These are phyloP conservation scores for Parnassius glacialis DNA, from an alignment of 2,888 invertebrate species.

Conservation along the genomic window DNA sequence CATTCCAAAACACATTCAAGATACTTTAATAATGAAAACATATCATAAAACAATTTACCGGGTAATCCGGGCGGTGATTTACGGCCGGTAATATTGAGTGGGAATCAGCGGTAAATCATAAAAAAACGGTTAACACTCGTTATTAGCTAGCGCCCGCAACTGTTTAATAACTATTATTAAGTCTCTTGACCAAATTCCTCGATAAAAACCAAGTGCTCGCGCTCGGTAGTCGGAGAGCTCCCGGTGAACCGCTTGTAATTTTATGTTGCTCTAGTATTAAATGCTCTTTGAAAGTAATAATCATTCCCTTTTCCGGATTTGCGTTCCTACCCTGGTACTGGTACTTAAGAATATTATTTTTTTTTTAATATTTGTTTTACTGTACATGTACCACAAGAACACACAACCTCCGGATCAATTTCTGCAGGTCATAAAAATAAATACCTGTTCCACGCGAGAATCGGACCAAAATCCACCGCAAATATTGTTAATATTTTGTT, in stretches of 20 bases:
- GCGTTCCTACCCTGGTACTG: too few relatives aligned
- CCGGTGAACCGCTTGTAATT: slow-evolving; percentile 31
- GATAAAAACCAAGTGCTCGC: slow-evolving; percentile 57
- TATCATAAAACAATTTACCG: slow-evolving; percentile 74
- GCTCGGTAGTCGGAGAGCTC: slow-evolving; percentile 37
- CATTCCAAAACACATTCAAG: slow-evolving; percentile 12
- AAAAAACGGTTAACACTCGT: slow-evolving; percentile 67
- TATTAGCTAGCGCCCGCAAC: slow-evolving; percentile 72
- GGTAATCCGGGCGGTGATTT: slow-evolving; percentile 67
- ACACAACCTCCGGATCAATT: too few relatives aligned
- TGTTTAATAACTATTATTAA: slow-evolving; percentile 78
- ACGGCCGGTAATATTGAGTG: slow-evolving; percentile 65
- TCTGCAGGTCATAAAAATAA: too few relatives aligned
- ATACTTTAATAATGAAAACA: slow-evolving; percentile 53
- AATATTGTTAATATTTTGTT: too few relatives aligned
- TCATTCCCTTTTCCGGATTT: background rate
- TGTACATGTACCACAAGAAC: too few relatives aligned
- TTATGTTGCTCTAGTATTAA: slow-evolving; percentile 32
- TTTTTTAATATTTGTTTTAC: too few relatives aligned
- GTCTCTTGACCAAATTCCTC: slow-evolving; percentile 67
- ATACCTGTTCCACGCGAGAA: too few relatives aligned
- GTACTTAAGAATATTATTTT: too few relatives aligned
- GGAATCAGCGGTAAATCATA: slow-evolving; percentile 76
- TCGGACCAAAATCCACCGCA: too few relatives aligned
- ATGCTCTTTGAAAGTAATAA: slow-evolving; percentile 1